Conservation (phyloP, 2,113 vertebrate species). For the Prunella fulvescens region DNA sequence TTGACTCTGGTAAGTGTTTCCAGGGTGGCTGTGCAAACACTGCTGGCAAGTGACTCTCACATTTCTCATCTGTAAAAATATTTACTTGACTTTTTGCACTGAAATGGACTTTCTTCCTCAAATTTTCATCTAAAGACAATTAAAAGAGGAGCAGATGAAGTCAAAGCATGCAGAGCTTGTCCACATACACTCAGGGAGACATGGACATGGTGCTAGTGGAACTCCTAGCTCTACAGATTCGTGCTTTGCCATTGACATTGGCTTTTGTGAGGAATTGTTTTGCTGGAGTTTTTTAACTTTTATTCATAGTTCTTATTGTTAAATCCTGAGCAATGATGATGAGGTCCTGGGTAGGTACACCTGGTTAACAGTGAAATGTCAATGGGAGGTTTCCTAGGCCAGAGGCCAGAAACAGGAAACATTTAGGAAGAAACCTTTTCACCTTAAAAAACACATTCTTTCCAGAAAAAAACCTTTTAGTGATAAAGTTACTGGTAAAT, state of each 20-base stretch:
- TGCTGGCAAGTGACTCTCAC: neutral
- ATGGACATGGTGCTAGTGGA: fast-evolving
- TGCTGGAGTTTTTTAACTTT: neutral
- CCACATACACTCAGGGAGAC: neutral
- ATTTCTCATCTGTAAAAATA: neutral
- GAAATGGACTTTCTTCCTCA: neutral
- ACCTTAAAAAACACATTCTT: neutral
- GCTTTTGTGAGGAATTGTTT: neutral
- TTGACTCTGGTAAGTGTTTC: neutral
- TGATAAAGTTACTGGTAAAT: neutral
- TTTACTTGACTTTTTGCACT: neutral
- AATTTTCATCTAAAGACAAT: neutral
- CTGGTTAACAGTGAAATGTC: neutral
- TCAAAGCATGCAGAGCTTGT: neutral
- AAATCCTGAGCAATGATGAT: neutral
- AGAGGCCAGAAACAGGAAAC: neutral
- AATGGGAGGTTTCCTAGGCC: neutral
- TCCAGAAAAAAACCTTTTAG: neutral
- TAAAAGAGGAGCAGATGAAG: neutral
- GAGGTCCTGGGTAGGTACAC: neutral
- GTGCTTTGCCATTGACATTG: neutral
- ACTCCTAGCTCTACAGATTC: neutral
- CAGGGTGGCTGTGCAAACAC: neutral
- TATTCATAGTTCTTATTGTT: neutral
- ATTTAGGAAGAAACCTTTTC: neutral